Conservation (phyloP, 2,113 vertebrate genomes). For the Podarcis muralis region DNA sequence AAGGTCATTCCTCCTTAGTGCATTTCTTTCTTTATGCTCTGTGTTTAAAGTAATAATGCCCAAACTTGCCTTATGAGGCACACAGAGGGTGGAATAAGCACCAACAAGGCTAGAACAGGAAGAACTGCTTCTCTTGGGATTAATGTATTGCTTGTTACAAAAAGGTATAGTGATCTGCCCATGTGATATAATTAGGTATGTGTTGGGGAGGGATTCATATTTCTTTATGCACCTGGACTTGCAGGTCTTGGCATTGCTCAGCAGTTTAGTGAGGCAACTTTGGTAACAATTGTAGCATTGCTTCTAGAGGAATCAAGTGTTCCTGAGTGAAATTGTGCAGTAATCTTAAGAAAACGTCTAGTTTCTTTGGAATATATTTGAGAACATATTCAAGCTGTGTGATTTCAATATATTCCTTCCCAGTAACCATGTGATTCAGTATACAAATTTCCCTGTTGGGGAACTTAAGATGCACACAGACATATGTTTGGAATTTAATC, state of each 20-base stretch:
- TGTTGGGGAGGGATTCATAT: conserved; percentile 52
- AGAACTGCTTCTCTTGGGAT: conserved; percentile 56
- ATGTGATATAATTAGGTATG: conserved; percentile 19
- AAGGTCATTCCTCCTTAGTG: accelerated
- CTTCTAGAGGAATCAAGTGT: conserved; percentile 55
- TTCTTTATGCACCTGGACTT: conserved; percentile 48
- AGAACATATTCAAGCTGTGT: neutral
- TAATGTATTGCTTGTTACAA: conserved; percentile 45
- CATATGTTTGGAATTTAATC: neutral
- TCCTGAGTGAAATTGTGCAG: conserved; percentile 40
- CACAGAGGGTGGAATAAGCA: conserved; percentile 39
- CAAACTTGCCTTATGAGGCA: conserved; percentile 61
- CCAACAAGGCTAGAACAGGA: conserved; percentile 54
- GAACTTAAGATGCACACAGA: neutral
- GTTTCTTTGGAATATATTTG: neutral
- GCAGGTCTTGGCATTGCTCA: conserved; percentile 15
- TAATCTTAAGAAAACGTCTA: neutral
- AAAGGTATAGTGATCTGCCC: conserved; percentile 27
- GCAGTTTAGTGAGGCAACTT: conserved; percentile 47
- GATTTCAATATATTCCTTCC: neutral
- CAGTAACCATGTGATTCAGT: neutral
- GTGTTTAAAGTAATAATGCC: conserved; percentile 26
- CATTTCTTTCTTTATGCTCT: neutral
- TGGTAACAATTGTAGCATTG: conserved; percentile 4
- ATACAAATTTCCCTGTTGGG: neutral